Conservation (phyloP, 2,113 vertebrate species). For the Lycocorax pyrrhopterus region DNA sequence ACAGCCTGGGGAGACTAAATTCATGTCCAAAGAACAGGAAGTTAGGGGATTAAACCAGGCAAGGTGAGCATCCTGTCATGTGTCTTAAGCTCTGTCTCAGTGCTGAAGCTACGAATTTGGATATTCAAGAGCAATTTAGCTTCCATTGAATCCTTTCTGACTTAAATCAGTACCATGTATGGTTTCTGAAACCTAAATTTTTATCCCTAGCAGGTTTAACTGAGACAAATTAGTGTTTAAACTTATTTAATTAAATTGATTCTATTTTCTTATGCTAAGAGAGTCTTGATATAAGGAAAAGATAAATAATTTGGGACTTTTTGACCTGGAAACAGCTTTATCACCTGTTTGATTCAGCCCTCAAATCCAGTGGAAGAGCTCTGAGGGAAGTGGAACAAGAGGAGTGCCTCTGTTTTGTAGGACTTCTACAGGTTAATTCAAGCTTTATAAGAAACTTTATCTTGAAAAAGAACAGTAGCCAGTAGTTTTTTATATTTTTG, state of each 20-base stretch:
- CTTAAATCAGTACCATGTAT: neutral
- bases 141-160: neutral
- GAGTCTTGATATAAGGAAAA: neutral
- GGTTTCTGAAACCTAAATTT: neutral
- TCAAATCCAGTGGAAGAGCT: neutral
- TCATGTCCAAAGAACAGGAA: neutral
- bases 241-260: neutral
- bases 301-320: neutral
- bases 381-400: neutral
- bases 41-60: neutral
- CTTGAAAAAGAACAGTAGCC: neutral
- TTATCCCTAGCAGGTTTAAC: neutral
- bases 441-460: neutral
- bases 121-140: neutral
- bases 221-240: neutral
- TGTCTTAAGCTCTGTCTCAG: neutral
- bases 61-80: neutral
- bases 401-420: neutral
- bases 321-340: neutral
- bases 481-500: neutral
- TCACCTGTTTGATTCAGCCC: neutral
- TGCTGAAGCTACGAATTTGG: neutral
- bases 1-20: neutral
- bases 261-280: neutral
- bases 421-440: neutral